Evolutionary conservation across 2,888 invertebrate genomes (phyloP).

Genomic region (Deroplatys truncata): DNA sequence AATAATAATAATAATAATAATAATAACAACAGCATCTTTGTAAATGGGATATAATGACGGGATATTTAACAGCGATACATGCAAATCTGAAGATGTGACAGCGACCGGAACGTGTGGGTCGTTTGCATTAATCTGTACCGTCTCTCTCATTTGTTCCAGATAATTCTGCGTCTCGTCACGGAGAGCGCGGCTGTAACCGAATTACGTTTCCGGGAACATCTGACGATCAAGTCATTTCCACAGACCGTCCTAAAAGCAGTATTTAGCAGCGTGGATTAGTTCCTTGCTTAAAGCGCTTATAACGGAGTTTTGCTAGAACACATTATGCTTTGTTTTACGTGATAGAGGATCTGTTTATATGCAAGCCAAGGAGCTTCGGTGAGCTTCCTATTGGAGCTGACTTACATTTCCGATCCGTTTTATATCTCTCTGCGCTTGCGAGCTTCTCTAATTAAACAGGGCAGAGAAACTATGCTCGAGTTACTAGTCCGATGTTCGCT

Average conservation of each 20-base stretch:
- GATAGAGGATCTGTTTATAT: not conserved
- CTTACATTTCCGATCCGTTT: not conserved
- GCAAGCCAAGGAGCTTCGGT: not conserved
- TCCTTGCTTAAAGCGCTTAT: not conserved
- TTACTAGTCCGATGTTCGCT: not conserved
- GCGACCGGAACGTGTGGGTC: not conserved
- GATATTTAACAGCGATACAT: no score
- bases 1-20: no score
- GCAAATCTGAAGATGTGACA: not conserved
- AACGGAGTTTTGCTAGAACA: not conserved
- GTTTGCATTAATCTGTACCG: not conserved
- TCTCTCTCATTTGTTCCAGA: not conserved
- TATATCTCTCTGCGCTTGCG: not conserved
- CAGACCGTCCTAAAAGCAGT: not conserved
- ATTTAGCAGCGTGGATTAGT: not conserved
- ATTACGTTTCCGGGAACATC: not conserved
- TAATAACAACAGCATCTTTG: no score
- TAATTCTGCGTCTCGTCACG: not conserved
- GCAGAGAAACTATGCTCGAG: not conserved
- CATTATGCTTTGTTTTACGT: not conserved
- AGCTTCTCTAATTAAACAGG: not conserved
- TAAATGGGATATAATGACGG: no score
- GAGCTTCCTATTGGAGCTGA: not conserved
- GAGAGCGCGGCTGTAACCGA: not conserved
- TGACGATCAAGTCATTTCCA: not conserved